Percentiles rank a stretch among this genome's conserved stretches.
These are phyloP conservation scores for Tetragonisca angustula DNA, from an alignment of 2,888 invertebrate species.

Conservation along the genomic window DNA sequence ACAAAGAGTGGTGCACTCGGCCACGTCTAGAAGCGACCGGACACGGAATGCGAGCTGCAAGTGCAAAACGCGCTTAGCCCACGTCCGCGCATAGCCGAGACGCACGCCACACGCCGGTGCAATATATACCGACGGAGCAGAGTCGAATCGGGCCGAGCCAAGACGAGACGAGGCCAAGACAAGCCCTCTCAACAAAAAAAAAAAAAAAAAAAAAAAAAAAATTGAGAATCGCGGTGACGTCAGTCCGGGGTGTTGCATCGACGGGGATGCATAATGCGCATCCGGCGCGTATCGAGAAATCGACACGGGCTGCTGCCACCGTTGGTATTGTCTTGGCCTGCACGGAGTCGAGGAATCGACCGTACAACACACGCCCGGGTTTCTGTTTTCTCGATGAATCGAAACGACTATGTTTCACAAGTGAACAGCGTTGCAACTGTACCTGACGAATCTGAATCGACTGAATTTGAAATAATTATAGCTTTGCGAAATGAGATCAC, in stretches of 20 bases:
- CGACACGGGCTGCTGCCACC: slow-evolving; percentile 10
- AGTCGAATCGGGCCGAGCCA: not conserved
- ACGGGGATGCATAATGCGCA: slow-evolving; percentile 52
- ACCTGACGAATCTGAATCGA: too few relatives aligned
- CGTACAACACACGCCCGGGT: not conserved
- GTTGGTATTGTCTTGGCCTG: slow-evolving; percentile 42
- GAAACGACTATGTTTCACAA: not conserved
- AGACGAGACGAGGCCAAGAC: not conserved
- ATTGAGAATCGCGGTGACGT: slow-evolving; percentile 49
- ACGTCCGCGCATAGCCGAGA: slow-evolving; percentile 32
- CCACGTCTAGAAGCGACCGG: slow-evolving; percentile 9
- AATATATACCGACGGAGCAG: too few relatives aligned
- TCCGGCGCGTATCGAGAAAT: slow-evolving; percentile 53
- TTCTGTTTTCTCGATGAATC: not conserved
- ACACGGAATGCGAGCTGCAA: slow-evolving; percentile 49
- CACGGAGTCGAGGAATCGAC: not conserved
- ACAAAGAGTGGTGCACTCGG: slow-evolving; percentile 19
- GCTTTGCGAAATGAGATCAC: too few relatives aligned
- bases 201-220: not conserved
- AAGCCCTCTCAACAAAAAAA: not conserved
- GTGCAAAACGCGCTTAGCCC: slow-evolving; percentile 37
- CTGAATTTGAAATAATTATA: too few relatives aligned
- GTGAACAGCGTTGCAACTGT: too few relatives aligned
- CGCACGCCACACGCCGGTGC: too few relatives aligned
- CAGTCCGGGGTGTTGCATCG: slow-evolving; percentile 47